phyloP scores from a whole-genome alignment of 2,797 vertebrate species.

The Fratercula arctica region DNA sequence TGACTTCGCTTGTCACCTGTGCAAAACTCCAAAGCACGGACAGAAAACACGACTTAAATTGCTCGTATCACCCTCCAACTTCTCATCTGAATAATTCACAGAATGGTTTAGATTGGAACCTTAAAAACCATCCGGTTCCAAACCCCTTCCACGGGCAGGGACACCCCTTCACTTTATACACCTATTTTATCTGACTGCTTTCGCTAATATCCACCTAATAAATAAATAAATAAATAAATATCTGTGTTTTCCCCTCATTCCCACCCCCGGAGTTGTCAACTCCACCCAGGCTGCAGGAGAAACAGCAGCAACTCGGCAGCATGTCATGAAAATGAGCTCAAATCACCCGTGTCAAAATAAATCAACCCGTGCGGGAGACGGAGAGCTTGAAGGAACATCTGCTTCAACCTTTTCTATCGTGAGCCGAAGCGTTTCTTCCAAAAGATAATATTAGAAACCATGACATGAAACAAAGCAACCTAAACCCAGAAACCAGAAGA shows the following conservation, averaged over 20 bases:
- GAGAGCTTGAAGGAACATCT: not conserved
- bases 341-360: not conserved
- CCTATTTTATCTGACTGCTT: not conserved
- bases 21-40: accelerated
- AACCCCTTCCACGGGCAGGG: no score
- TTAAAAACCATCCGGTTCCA: no score
- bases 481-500: not conserved
- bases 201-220: no score
- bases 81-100: no score
- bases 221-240: no score
- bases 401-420: not conserved
- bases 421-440: not conserved
- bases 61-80: not conserved
- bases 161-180: not conserved
- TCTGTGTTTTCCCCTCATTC: not conserved
- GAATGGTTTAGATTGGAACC: no score
- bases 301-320: not conserved
- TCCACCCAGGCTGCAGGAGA: not conserved
- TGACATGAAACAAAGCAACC: not conserved
- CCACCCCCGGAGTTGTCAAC: not conserved
- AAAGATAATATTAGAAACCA: not conserved
- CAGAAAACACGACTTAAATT: not conserved
- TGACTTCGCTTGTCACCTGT: accelerated
- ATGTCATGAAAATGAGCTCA: not conserved
- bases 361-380: accelerated